A percentile compares a stretch with the other conserved stretches of the same genome.
Evolutionary conservation across 2,888 invertebrate species (phyloP).

Genomic region (Chaetogeoica ovagalla): DNA sequence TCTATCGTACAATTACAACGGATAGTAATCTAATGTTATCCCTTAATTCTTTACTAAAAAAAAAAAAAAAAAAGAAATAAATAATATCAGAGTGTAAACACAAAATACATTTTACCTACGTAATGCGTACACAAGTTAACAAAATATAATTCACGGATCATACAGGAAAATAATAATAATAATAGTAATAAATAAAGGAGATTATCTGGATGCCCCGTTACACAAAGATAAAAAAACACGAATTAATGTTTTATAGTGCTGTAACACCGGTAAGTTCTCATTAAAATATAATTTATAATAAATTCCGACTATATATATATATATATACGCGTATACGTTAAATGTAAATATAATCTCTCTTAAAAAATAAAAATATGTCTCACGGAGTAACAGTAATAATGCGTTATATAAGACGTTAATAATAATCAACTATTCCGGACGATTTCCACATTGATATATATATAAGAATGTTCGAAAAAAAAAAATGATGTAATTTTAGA

Average conservation of each 20-base stretch:
- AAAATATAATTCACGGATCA: conserved; percentile 15
- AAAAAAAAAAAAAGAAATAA: background rate
- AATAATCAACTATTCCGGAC: background rate
- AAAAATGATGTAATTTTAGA: too few relatives aligned
- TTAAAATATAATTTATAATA: conserved; percentile 16
- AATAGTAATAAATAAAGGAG: background rate
- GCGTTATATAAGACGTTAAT: background rate
- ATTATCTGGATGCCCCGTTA: background rate
- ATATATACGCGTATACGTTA: background rate
- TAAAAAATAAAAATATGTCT: background rate
- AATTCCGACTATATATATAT: background rate
- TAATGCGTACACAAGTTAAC: background rate
- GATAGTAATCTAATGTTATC: background rate
- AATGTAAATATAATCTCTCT: conserved; percentile 2
- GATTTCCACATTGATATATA: too few relatives aligned
- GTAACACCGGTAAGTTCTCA: background rate
- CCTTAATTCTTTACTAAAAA: background rate
- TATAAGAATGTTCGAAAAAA: too few relatives aligned
- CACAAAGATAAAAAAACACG: background rate
- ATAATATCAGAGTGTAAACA: background rate
- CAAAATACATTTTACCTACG: background rate
- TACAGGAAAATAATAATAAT: background rate
- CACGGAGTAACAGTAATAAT: too few relatives aligned
- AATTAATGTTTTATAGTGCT: conserved; percentile 3
- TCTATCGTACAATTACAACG: too few relatives aligned